phyloP scores from a whole-genome alignment of 2,797 vertebrate species.

The Octomys mimax region DNA sequence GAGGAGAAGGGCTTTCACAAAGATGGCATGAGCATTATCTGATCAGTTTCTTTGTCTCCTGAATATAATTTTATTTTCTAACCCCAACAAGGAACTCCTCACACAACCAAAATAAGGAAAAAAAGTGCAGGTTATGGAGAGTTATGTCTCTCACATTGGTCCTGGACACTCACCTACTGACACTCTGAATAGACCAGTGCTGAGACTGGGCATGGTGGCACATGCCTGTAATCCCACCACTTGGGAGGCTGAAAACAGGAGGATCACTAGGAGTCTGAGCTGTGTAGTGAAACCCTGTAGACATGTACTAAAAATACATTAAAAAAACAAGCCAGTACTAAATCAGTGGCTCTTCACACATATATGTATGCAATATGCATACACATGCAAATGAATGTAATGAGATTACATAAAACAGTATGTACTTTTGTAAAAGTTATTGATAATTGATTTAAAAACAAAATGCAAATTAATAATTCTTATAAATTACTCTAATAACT shows the following conservation, averaged over 20 bases:
- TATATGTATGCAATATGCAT: neutral
- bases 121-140: neutral
- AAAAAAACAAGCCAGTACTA: neutral
- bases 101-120: neutral
- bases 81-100: neutral
- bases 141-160: neutral
- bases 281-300: too few relatives aligned
- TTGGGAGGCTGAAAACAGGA: too few relatives aligned
- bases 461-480: slow-evolving; percentile 1
- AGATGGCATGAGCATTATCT: neutral
- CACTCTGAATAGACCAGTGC: neutral
- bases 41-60: neutral
- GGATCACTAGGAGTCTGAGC: too few relatives aligned
- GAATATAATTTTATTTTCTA: neutral
- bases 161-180: neutral
- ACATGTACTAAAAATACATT: too few relatives aligned
- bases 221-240: too few relatives aligned
- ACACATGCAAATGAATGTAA: neutral
- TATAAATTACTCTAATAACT: neutral
- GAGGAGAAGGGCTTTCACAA: neutral
- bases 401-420: neutral
- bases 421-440: neutral
- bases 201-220: too few relatives aligned
- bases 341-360: neutral
- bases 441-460: neutral